Conservation (phyloP, 64 coral and sea anemone genomes). For the Hydrozoanthus tunicans region DNA sequence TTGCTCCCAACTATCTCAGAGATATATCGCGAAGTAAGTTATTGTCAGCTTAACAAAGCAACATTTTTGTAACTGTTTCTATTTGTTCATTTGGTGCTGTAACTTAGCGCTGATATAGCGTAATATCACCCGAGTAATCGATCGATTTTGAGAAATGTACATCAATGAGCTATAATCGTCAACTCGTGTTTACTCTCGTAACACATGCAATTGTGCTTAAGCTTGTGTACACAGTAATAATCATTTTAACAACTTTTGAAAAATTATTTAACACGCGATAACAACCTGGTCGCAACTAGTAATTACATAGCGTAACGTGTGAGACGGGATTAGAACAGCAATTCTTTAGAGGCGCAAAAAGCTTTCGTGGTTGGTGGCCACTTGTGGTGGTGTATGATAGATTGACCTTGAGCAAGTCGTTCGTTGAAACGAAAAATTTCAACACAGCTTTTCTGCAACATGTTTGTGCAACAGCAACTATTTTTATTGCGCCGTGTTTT, state of each 20-base stretch:
- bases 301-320: neutral
- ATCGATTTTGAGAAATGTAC: slow-evolving; percentile 55
- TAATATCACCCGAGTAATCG: slow-evolving; percentile 30
- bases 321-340: slow-evolving; percentile 10
- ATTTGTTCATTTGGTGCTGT: slow-evolving; percentile 4
- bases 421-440: neutral
- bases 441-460: neutral
- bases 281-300: slow-evolving; percentile 30
- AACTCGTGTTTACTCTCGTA: slow-evolving; percentile 39
- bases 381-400: slow-evolving; percentile 3
- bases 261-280: slow-evolving; percentile 57
- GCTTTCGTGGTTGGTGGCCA: slow-evolving; percentile 48
- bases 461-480: neutral
- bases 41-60: neutral
- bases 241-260: slow-evolving; percentile 60
- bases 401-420: slow-evolving; percentile 16
- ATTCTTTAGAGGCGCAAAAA: slow-evolving; percentile 20
- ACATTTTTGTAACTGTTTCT: neutral
- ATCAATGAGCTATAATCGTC: slow-evolving; percentile 24
- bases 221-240: slow-evolving; percentile 54
- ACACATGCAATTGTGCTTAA: slow-evolving; percentile 74
- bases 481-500: neutral
- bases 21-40: slow-evolving; percentile 73
- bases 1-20: slow-evolving; percentile 50
- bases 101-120: neutral